Evolutionary conservation across 2,888 invertebrate genomes (phyloP).

Genomic region (Malachius bipustulatus): DNA sequence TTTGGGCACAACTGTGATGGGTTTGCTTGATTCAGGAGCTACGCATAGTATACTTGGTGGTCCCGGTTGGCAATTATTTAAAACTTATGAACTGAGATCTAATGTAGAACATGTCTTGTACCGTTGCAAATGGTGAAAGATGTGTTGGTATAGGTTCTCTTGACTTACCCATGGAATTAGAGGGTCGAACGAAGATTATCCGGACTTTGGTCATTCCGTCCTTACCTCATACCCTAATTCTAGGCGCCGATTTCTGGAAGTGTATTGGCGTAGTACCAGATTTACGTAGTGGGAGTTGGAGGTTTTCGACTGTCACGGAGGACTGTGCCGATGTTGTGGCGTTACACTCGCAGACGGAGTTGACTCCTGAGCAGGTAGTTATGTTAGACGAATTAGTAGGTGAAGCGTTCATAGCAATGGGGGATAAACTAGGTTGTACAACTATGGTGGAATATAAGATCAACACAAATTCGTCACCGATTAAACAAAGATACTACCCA

Average conservation of each 20-base stretch:
- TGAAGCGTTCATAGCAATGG: conserved; percentile 4
- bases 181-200: conserved; percentile 9
- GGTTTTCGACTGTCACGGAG: conserved; percentile 4
- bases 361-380: conserved; percentile 8
- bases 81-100: conserved; percentile 7
- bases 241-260: conserved; percentile 16
- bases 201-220: conserved; percentile 14
- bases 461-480: conserved; percentile 8
- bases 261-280: conserved; percentile 11
- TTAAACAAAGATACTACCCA: conserved; percentile 13
- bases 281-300: conserved; percentile 9
- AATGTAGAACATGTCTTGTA: conserved; percentile 7
- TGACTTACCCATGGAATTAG: conserved; percentile 10
- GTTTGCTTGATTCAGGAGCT: conserved; percentile 15
- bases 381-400: conserved; percentile 1
- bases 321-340: conserved; percentile 1
- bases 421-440: conserved; percentile 10
- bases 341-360: not conserved
- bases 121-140: conserved; percentile 14
- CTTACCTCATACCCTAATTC: conserved; percentile 12
- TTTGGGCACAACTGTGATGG: conserved; percentile 11
- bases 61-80: conserved; percentile 11
- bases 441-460: conserved; percentile 12
- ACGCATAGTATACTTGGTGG: conserved; percentile 12
- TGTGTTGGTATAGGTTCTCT: conserved; percentile 11